Base-by-base conservation (phyloP, 1,140 invertebrate genomes). In the Scaptomyza graminum region DNA sequence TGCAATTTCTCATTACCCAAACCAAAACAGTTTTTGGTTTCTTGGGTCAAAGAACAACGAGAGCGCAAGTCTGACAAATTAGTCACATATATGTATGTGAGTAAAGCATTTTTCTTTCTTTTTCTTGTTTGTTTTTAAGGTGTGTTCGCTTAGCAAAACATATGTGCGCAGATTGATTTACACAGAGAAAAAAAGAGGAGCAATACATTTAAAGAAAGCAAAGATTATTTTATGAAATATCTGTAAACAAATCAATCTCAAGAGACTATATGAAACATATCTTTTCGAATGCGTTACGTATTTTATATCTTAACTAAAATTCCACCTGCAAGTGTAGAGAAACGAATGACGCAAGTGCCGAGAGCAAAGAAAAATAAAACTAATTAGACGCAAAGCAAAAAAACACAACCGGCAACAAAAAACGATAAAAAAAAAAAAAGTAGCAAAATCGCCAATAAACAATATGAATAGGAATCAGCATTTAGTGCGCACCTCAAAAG, bases 341-440 rank as follows among this genome's bases (percentile, higher is more conserved):
- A 71, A 71, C 61, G 56, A 68, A 73, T 73, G 70, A 74, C 66
- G 55, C 41, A 74, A 54, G 47, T 46, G 41, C n/a, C 28, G 44
- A 15, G 16, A 16, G n/a, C 18, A 22, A 60, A 60, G 37, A 76
- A 52, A 64, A 47, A 31, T 41, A n/a, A 69, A 76, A 68, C 78
- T 82, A 81, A 84, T 80, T 74, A 76, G 72, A 59, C 54, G 62
- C 69, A 79, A 74, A 80, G 66, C 82, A 59, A 7, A 59, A 55
- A 55, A 51, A 65, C 56, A 59, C 6, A 37, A 9, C 7, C 16
- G 22, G 34, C 39, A 43, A 37, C 31, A 16, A 57, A 25, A 56
- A 56, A 16, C n/a, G 22, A 46, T 22, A 47, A 41, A 16, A n/a
- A 39, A 52, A 44, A 43, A 46, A 54, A 44, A n/a, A n/a, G n/a